Evolutionary conservation across 1,140 invertebrate species (phyloP).

Genomic region (Littorina saxatilis): DNA sequence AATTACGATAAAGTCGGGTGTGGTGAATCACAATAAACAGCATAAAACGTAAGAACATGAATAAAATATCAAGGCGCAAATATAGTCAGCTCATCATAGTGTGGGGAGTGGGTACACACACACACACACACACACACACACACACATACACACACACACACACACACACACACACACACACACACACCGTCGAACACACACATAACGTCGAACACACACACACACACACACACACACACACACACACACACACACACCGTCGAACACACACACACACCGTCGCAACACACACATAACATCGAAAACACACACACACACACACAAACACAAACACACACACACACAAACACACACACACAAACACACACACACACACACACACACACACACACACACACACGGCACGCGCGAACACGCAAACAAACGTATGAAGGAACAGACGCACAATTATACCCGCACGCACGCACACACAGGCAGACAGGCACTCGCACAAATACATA

Average conservation of each 20-base stretch:
- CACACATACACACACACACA: constrained; percentile 17
- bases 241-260: neutral
- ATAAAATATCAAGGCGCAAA: no score
- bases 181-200: constrained; percentile 3
- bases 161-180: constrained; percentile 23
- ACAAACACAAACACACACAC: constrained; percentile 20
- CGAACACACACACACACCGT: constrained; percentile 14
- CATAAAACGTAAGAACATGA: no score
- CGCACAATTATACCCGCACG: neutral
- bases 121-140: constrained; percentile 4
- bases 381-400: constrained; percentile 7
- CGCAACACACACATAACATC: neutral
- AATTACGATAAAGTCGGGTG: no score
- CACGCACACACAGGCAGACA: neutral
- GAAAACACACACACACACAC: constrained; percentile 13
- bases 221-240: neutral
- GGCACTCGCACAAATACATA: neutral
- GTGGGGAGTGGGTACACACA: no score
- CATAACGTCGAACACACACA: neutral
- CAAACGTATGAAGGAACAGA: neutral
- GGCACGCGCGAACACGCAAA: neutral
- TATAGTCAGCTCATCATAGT: no score
- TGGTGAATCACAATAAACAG: no score
- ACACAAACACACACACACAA: neutral
- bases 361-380: neutral